phyloP scores from a whole-genome alignment of 2,888 invertebrate genomes.

The Automeris io region DNA sequence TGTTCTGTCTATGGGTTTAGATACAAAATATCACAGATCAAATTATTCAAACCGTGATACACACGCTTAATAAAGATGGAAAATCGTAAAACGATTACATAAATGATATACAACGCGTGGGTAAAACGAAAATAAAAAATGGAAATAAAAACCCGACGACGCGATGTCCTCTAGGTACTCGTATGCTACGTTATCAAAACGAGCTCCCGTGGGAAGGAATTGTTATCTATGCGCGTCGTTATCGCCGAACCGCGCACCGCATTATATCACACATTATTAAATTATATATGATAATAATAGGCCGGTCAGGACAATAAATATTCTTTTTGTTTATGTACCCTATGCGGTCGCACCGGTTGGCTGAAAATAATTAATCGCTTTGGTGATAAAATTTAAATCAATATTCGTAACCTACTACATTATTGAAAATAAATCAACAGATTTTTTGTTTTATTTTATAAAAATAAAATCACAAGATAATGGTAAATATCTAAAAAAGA shows the following conservation, averaged over 20 bases:
- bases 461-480: too few relatives aligned
- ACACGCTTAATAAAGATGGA: too few relatives aligned
- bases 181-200: slow-evolving; percentile 20
- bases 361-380: slow-evolving; percentile 50
- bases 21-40: too few relatives aligned
- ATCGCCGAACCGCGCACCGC: slow-evolving; percentile 26
- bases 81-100: background rate
- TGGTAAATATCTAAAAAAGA: too few relatives aligned
- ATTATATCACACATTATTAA: slow-evolving; percentile 36
- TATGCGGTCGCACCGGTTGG: slow-evolving; percentile 50
- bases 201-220: slow-evolving; percentile 66
- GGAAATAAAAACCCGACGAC: slow-evolving; percentile 11
- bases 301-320: slow-evolving; percentile 22
- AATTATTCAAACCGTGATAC: too few relatives aligned
- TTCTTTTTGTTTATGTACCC: slow-evolving; percentile 57
- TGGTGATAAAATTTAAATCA: background rate
- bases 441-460: too few relatives aligned
- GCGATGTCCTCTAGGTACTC: slow-evolving; percentile 7
- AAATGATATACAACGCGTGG: background rate
- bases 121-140: slow-evolving; percentile 10
- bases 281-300: slow-evolving; percentile 33
- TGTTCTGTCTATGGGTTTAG: too few relatives aligned
- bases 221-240: slow-evolving; percentile 45
- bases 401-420: too few relatives aligned
- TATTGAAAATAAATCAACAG: too few relatives aligned